phyloP scores from a whole-genome alignment of 2,113 vertebrate genomes.

The Salvelinus alpinus region DNA sequence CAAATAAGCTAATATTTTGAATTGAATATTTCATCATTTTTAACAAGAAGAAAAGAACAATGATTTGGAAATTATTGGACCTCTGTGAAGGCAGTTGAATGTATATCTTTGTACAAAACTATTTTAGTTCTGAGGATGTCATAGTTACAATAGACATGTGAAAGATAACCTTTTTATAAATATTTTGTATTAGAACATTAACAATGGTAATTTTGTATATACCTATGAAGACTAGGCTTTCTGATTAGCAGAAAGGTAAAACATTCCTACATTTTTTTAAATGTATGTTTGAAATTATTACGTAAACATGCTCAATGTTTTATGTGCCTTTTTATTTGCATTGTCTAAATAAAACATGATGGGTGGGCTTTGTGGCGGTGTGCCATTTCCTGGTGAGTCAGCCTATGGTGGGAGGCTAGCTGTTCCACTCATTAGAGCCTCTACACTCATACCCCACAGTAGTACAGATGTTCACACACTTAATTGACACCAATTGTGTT shows the following conservation, averaged over 20 bases:
- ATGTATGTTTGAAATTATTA: conserved; percentile 99
- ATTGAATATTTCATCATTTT: conserved; percentile 72
- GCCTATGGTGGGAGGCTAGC: not conserved
- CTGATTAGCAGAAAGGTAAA: conserved; percentile 97
- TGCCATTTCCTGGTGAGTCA: conserved; percentile 24
- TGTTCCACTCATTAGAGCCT: not conserved
- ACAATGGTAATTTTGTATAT: conserved; percentile 99
- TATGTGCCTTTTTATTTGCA: conserved; percentile 99
- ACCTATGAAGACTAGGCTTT: conserved; percentile 93
- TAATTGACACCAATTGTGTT: too few relatives aligned
- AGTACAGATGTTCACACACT: not conserved
- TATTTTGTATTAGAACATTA: conserved; percentile 99
- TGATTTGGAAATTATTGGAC: conserved; percentile 76
- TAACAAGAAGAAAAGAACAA: conserved; percentile 41
- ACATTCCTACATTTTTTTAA: conserved; percentile 98
- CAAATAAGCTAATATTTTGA: conserved; percentile 65
- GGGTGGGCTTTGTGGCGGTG: not conserved
- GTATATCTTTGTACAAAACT: conserved; percentile 91
- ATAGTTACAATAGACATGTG: conserved; percentile 83
- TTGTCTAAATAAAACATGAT: conserved; percentile 91
- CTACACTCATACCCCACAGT: not conserved
- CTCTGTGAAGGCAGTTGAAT: conserved; percentile 91
- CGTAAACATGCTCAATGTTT: conserved; percentile 99
- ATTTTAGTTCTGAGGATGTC: conserved; percentile 89
- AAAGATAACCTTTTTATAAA: conserved; percentile 96